Evolutionary conservation across 2,113 vertebrate species (phyloP).

Genomic region (Triplophysa dalaica): DNA sequence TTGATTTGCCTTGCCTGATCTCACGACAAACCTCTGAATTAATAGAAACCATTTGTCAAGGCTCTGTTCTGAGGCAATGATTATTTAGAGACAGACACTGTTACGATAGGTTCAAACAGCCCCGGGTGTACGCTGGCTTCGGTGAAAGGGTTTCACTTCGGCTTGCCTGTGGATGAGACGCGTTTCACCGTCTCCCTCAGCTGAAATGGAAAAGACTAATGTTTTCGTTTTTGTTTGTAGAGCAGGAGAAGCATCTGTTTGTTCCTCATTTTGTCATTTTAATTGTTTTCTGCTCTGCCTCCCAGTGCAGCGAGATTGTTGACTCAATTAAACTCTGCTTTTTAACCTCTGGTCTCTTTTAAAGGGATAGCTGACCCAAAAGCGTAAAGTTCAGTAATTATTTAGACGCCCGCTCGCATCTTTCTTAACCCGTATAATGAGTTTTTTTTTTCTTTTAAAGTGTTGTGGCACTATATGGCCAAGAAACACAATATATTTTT

Average conservation of each 20-base stretch:
- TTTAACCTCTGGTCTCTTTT: slow-evolving; percentile 6
- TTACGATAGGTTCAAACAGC: slow-evolving; percentile 3
- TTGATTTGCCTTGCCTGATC: background rate
- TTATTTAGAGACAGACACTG: background rate
- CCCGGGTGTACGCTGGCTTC: background rate
- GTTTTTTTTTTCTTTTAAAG: background rate
- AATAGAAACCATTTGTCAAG: background rate
- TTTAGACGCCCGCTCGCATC: background rate
- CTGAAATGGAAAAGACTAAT: slow-evolving; percentile 38
- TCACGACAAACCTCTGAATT: background rate
- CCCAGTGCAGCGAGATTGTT: slow-evolving; percentile 4
- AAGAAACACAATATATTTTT: too few relatives aligned
- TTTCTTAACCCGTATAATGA: background rate
- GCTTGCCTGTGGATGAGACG: slow-evolving; percentile 25
- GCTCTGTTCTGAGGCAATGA: background rate
- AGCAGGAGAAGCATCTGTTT: slow-evolving; percentile 32
- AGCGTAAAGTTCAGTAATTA: background rate
- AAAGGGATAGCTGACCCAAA: background rate
- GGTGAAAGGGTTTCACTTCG: background rate
- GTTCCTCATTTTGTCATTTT: slow-evolving; percentile 43
- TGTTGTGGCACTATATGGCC: too few relatives aligned
- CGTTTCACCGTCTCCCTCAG: slow-evolving; percentile 11
- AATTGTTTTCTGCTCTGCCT: slow-evolving; percentile 34
- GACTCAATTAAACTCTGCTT: background rate
- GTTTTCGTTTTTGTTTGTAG: slow-evolving; percentile 36